These are phyloP conservation scores for Campoletis sonorensis DNA, from an alignment of 1,140 invertebrate genomes.

Conservation along the genomic window DNA sequence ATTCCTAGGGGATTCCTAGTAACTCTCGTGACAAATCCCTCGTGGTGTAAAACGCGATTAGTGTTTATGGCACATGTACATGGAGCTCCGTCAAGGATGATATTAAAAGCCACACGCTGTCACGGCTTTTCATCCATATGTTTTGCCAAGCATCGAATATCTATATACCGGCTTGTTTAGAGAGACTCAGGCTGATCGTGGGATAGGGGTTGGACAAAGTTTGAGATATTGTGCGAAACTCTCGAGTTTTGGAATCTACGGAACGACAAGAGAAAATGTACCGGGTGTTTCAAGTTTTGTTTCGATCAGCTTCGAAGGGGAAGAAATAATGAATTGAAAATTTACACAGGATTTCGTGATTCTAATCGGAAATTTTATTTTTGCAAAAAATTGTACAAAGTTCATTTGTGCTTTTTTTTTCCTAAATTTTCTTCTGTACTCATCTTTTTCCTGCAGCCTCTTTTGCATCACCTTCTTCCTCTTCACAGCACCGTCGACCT, in stretches of 20 bases:
- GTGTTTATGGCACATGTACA: background rate
- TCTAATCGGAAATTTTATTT: too few species aligned
- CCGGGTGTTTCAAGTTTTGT: background rate
- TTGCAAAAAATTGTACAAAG: too few species aligned
- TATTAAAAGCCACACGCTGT: constrained; percentile 33
- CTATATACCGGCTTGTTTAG: constrained; percentile 10
- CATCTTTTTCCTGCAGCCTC: too few species aligned
- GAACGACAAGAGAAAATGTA: background rate
- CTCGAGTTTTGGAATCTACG: background rate
- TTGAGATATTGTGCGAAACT: background rate
- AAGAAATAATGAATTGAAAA: too few species aligned
- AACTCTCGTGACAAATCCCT: constrained; percentile 20
- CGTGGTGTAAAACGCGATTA: constrained; percentile 24
- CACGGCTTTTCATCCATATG: background rate
- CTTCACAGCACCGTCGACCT: too few species aligned
- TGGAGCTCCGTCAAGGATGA: background rate
- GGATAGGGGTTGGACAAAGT: constrained; percentile 1
- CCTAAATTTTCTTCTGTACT: too few species aligned
- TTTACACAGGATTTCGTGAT: too few species aligned
- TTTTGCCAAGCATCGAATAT: background rate
- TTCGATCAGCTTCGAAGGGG: too few species aligned
- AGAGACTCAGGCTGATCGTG: background rate
- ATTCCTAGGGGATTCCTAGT: background rate
- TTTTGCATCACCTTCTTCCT: too few species aligned
- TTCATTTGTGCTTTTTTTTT: too few species aligned